Conservation (phyloP, 1,140 invertebrate species). For the Trichogramma pretiosum region DNA sequence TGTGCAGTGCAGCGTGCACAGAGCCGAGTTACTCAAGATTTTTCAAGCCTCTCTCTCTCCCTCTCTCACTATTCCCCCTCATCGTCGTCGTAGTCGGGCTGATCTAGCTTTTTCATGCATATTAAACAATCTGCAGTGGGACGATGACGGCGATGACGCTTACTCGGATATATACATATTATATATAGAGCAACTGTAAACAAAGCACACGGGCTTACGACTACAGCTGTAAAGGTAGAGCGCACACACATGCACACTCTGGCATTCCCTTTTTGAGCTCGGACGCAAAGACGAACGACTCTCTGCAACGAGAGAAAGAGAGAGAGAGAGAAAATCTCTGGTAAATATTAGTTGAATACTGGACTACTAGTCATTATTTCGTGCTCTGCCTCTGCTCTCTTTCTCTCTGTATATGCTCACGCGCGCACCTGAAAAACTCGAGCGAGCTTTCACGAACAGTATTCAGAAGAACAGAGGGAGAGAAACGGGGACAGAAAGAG, state of each 20-base stretch:
- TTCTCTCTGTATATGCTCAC: too few relatives aligned
- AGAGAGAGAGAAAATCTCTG: constrained; percentile 1
- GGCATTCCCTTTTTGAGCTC: constrained; percentile 4
- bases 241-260: constrained; percentile 1
- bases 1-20: too few relatives aligned
- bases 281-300: neutral
- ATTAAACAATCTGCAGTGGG: constrained; percentile 1
- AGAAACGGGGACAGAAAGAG: too few relatives aligned
- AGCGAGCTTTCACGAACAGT: neutral
- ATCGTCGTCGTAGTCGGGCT: too few relatives aligned
- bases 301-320: too few relatives aligned
- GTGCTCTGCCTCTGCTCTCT: too few relatives aligned
- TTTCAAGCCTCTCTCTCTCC: neutral
- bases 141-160: too few relatives aligned
- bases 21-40: too few relatives aligned
- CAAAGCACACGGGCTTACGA: too few relatives aligned
- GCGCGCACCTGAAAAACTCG: neutral
- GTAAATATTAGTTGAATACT: constrained; percentile 42
- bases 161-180: too few relatives aligned
- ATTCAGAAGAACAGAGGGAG: neutral
- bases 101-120: constrained; percentile 1
- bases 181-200: neutral
- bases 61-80: neutral
- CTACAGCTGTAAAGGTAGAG: too few relatives aligned
- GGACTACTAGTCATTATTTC: constrained; percentile 38